These are phyloP conservation scores for Sclerurus mexicanus DNA, from an alignment of 2,113 vertebrate species.

Conservation along the genomic window DNA sequence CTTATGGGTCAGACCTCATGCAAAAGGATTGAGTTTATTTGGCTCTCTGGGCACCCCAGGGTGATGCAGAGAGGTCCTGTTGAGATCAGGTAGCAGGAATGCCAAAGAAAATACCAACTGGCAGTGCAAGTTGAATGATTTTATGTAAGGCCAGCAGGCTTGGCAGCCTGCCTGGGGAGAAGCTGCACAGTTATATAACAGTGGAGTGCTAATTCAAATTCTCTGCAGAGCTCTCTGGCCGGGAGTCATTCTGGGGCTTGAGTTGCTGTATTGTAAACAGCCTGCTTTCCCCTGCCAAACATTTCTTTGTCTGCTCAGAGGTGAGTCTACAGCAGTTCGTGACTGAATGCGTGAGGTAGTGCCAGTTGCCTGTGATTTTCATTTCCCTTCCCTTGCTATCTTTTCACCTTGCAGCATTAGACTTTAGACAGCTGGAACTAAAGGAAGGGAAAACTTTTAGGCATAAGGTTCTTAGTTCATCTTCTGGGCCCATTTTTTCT, in stretches of 20 bases:
- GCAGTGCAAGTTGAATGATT: conserved; percentile 18
- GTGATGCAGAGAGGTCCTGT: conserved; percentile 5
- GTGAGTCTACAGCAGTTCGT: conserved; percentile 46
- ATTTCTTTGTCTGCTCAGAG: conserved; percentile 36
- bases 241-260: conserved; percentile 48
- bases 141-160: conserved; percentile 52
- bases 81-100: conserved; percentile 44
- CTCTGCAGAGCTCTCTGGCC: conserved; percentile 30
- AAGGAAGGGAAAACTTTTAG: not conserved
- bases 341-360: not conserved
- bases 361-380: conserved; percentile 13
- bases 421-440: not conserved
- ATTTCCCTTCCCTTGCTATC: not conserved
- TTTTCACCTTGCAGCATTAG: conserved; percentile 1
- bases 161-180: conserved; percentile 60
- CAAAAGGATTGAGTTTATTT: not conserved
- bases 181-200: conserved; percentile 46
- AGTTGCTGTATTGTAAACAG: conserved; percentile 52
- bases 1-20: not conserved
- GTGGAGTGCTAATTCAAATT: conserved; percentile 56
- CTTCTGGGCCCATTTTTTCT: not conserved
- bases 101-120: conserved; percentile 16
- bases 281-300: conserved; percentile 33
- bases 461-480: not conserved
- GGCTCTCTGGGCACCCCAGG: not conserved